Percentiles rank a stretch among this genome's conserved stretches.
phyloP scores from a whole-genome alignment of 2,113 vertebrate genomes.

The Spermophilus dauricus region DNA sequence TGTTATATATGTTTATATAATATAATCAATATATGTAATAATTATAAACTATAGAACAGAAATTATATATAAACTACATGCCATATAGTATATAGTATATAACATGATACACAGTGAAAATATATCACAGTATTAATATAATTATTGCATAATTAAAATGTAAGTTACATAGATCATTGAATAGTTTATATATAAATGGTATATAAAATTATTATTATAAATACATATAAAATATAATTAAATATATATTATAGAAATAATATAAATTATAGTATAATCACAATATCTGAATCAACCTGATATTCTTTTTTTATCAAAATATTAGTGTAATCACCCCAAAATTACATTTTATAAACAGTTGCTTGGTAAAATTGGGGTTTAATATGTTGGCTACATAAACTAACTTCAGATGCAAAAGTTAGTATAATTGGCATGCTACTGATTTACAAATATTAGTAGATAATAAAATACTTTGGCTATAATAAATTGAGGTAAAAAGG shows the following conservation, averaged over 20 bases:
- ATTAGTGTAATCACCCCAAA: neutral
- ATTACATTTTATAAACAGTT: neutral
- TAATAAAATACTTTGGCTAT: neutral
- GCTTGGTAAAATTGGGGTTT: neutral
- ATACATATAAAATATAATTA: neutral
- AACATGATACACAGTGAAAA: neutral
- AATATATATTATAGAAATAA: neutral
- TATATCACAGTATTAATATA: neutral
- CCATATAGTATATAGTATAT: neutral
- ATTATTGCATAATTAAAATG: neutral
- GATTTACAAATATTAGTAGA: slow-evolving; percentile 4
- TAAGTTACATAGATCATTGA: neutral
- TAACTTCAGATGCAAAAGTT: neutral
- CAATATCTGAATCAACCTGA: neutral
- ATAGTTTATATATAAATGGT: neutral
- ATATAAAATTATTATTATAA: neutral
- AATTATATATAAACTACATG: neutral
- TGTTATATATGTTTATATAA: neutral
- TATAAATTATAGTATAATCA: neutral
- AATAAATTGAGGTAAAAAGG: neutral
- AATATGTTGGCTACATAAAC: neutral
- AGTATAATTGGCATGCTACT: neutral
- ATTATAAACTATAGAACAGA: neutral
- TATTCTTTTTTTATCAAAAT: slow-evolving; percentile 17
- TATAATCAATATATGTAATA: neutral